phyloP scores from a whole-genome alignment of 2,113 vertebrate genomes.

The Parus major region DNA sequence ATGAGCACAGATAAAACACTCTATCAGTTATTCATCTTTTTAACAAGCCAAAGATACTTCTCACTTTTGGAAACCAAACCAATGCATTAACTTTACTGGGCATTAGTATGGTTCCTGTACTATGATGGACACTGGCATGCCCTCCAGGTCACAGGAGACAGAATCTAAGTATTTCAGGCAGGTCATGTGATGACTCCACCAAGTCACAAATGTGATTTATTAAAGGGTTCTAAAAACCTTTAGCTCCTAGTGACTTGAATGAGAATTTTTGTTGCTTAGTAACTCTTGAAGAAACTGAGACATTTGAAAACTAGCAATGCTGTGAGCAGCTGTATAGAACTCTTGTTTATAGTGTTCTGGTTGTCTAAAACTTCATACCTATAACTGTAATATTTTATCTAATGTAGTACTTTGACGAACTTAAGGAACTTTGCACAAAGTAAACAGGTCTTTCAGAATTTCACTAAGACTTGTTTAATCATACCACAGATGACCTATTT shows the following conservation, averaged over 20 bases:
- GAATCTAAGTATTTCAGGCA: background rate
- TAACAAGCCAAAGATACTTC: background rate
- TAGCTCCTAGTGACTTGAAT: conserved; percentile 19
- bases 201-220: background rate
- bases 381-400: background rate
- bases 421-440: background rate
- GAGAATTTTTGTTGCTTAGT: conserved; percentile 43
- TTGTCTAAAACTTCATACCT: background rate
- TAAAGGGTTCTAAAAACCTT: conserved; percentile 1
- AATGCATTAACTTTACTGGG: background rate
- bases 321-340: background rate
- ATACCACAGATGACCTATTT: background rate
- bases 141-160: background rate
- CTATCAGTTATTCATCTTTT: background rate
- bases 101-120: background rate
- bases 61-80: background rate
- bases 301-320: background rate
- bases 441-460: background rate
- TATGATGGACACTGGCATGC: background rate
- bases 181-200: background rate
- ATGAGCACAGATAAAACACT: background rate
- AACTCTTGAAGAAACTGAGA: background rate
- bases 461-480: background rate
- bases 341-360: background rate
- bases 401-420: background rate